Percentiles rank a stretch among this genome's conserved stretches.
Conservation (phyloP, 2,888 invertebrate species). For the Yponomeuta evonymella region DNA sequence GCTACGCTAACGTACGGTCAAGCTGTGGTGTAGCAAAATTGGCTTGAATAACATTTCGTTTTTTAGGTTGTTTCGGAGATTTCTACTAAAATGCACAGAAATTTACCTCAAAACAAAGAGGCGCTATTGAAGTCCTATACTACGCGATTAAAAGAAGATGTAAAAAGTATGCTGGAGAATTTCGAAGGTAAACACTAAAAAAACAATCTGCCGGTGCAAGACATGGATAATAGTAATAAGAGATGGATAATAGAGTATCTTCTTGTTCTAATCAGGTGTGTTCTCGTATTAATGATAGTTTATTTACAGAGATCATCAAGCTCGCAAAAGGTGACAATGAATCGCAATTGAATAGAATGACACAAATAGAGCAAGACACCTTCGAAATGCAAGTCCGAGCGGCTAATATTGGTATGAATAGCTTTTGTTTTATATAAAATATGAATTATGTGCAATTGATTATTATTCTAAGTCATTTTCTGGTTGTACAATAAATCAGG, state of each 20-base stretch:
- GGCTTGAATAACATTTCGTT: no score
- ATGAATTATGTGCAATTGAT: not conserved
- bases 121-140: slow-evolving; percentile 96
- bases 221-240: no score
- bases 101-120: slow-evolving; percentile 94
- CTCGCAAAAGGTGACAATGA: slow-evolving; percentile 93
- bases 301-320: slow-evolving; percentile 86
- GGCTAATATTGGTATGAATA: slow-evolving; percentile 85
- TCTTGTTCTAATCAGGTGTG: no score
- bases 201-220: no score
- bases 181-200: slow-evolving; percentile 83
- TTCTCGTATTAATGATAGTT: not conserved
- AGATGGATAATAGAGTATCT: no score
- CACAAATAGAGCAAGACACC: slow-evolving; percentile 96
- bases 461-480: not conserved
- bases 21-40: no score
- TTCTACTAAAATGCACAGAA: slow-evolving; percentile 66
- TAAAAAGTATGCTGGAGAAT: slow-evolving; percentile 98
- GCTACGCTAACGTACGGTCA: no score
- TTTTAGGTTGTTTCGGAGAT: no score
- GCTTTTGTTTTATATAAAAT: not conserved
- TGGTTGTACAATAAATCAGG: not conserved
- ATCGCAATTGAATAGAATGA: slow-evolving; percentile 90
- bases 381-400: slow-evolving; percentile 98
- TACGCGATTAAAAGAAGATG: slow-evolving; percentile 95